Percentiles rank a stretch among this genome's conserved stretches.
Conservation (phyloP, 2,797 vertebrate genomes). For the Hydrolagus colliei region DNA sequence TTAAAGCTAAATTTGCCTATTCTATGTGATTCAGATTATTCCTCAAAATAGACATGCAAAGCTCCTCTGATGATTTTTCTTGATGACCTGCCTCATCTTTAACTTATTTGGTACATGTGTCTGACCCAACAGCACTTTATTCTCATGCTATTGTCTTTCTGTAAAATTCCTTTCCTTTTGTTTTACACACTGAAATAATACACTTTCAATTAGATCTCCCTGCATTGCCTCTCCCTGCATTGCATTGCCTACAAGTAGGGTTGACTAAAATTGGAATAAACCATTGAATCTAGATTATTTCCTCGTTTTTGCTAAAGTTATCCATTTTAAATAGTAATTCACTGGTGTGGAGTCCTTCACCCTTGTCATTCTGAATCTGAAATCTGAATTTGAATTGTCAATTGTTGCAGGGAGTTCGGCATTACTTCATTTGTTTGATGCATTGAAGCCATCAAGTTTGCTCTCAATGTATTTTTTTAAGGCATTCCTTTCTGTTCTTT, state of each 20-base stretch:
- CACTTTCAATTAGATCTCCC: background rate
- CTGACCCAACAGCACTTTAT: background rate
- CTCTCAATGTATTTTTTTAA: background rate
- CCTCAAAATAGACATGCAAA: background rate
- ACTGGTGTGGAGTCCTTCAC: background rate
- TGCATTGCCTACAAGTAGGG: background rate
- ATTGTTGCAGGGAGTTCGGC: too few relatives aligned
- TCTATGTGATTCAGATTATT: background rate
- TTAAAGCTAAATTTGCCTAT: background rate
- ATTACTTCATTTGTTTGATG: background rate
- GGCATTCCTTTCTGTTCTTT: background rate
- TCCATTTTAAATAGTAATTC: too few relatives aligned
- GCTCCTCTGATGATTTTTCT: background rate
- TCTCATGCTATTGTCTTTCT: background rate
- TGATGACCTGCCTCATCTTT: too few relatives aligned
- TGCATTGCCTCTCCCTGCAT: background rate
- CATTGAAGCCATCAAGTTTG: background rate
- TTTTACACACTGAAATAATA: background rate
- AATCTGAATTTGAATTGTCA: background rate
- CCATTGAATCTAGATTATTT: background rate
- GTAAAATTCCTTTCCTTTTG: background rate
- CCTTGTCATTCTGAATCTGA: background rate
- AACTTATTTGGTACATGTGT: background rate
- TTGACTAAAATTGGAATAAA: background rate
- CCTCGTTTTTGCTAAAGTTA: background rate